Base-by-base conservation (phyloP, 2,888 invertebrate species). In the Loripinus fragilis region DNA sequence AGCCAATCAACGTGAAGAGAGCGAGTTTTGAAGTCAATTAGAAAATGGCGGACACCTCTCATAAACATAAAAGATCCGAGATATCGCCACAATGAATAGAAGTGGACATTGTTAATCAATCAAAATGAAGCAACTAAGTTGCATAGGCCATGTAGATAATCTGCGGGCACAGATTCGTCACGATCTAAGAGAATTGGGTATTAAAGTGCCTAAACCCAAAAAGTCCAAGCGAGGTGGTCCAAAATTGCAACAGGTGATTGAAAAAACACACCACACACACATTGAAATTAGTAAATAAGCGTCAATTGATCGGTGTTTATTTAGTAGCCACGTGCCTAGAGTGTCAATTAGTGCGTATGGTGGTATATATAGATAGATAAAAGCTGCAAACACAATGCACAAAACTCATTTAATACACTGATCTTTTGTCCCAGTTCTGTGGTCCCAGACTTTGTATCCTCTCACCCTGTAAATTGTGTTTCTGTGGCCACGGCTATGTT, bases 151-250 rank as follows among this genome's bases (percentile, higher is more conserved):
- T 79, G 69, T 86, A 15, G 86, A 83, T 42, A 89, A 87, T 77
- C 80, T 92, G 23, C 80, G 88, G 75, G 85, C 88, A 20, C 73
- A 91, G 17, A 87, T 91, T 25, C 86, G 89, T 28, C 87, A 89
- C 66, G 92, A 93, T 85, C 80, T 93, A 41, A 87, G 90, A 75
- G 90, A 91, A 68, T 67, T 90, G 0, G 92, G 92, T 10, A 86
- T 92, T 33, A 92, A 92, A 85, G 86, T 91, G 23, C 92, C 92
- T 17, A 92, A 92, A 81, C 71, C 74, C 17, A 91, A 91, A 81
- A 92, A 91, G 74, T 67, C 85, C 25, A 91, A 90, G 80, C 89
- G 88, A 55, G 74, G 67, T 8, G 72, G 70, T 20, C 41, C 28
- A 35, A 77, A 72, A n/a, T 12, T 67, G 38, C 67, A 67, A 33